Evolutionary conservation across 1,140 invertebrate species (phyloP).

Genomic region (Hyles vespertilio): DNA sequence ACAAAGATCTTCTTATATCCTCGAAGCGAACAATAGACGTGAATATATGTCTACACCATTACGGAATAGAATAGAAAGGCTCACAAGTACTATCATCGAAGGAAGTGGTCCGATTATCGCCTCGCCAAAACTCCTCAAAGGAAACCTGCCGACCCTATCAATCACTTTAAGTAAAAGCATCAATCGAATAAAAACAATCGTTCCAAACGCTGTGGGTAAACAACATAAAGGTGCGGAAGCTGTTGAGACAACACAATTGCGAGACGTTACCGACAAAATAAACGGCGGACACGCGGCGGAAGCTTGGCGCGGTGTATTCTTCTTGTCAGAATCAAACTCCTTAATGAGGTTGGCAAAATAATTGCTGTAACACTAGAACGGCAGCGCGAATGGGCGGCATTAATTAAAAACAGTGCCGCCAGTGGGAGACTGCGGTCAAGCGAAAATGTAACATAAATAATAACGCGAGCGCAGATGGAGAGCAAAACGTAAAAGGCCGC

Average conservation of each 20-base stretch:
- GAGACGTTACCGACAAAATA: constrained; percentile 21
- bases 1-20: too few relatives aligned
- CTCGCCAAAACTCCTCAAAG: too few relatives aligned
- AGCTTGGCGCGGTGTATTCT: constrained; percentile 49
- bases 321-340: constrained; percentile 54
- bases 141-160: constrained; percentile 7
- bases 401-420: constrained; percentile 66
- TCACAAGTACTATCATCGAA: too few relatives aligned
- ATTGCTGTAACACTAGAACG: constrained; percentile 69
- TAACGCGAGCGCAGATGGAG: constrained; percentile 47
- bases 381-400: constrained; percentile 50
- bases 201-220: constrained; percentile 27
- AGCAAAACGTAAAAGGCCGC: constrained; percentile 53
- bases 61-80: too few relatives aligned
- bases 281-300: constrained; percentile 21
- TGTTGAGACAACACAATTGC: constrained; percentile 35
- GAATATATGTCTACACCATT: too few relatives aligned
- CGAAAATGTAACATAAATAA: constrained; percentile 65
- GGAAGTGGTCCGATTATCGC: too few relatives aligned
- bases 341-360: constrained; percentile 69
- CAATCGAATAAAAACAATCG: constrained; percentile 29
- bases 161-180: constrained; percentile 23
- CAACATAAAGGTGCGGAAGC: constrained; percentile 26
- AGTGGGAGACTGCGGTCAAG: constrained; percentile 45
- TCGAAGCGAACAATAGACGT: too few relatives aligned